A percentile compares a stretch with the other conserved stretches of the same genome.
phyloP scores from a whole-genome alignment of 1,140 invertebrate genomes.

The Fopius arisanus region DNA sequence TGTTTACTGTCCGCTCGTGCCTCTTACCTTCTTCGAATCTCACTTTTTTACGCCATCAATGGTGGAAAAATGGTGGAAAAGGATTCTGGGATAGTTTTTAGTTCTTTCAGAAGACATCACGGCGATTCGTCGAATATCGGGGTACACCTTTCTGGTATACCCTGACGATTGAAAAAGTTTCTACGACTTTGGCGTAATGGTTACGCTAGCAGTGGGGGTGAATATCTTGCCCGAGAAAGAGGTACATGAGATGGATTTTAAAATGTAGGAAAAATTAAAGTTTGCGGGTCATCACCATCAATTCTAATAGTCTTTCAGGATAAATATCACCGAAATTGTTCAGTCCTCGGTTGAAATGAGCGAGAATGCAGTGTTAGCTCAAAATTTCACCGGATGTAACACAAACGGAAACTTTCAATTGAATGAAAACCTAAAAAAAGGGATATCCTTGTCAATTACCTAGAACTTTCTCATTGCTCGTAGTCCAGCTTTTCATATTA shows the following conservation, averaged over 20 bases:
- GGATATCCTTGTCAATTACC: not conserved
- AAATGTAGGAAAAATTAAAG: not conserved
- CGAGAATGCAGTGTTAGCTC: too few relatives aligned
- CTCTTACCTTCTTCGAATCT: not conserved
- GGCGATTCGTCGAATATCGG: not conserved
- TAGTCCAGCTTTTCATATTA: not conserved
- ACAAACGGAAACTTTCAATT: not conserved
- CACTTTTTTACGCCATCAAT: slow-evolving; percentile 5
- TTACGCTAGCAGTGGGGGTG: not conserved
- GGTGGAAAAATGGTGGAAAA: not conserved
- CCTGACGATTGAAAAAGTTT: slow-evolving; percentile 38
- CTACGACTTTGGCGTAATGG: slow-evolving; percentile 12
- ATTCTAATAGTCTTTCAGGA: not conserved
- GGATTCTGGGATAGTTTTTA: not conserved
- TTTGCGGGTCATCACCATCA: too few relatives aligned
- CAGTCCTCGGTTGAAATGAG: too few relatives aligned
- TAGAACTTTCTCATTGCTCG: not conserved
- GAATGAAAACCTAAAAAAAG: not conserved
- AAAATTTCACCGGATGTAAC: too few relatives aligned
- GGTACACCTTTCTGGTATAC: slow-evolving; percentile 17
- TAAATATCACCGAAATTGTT: too few relatives aligned
- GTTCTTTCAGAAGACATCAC: not conserved
- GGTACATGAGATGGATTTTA: not conserved
- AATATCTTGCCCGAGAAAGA: not conserved
- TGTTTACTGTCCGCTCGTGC: slow-evolving; percentile 20